phyloP scores from a whole-genome alignment of 2,113 vertebrate genomes.

The Sporophila hypoxantha region DNA sequence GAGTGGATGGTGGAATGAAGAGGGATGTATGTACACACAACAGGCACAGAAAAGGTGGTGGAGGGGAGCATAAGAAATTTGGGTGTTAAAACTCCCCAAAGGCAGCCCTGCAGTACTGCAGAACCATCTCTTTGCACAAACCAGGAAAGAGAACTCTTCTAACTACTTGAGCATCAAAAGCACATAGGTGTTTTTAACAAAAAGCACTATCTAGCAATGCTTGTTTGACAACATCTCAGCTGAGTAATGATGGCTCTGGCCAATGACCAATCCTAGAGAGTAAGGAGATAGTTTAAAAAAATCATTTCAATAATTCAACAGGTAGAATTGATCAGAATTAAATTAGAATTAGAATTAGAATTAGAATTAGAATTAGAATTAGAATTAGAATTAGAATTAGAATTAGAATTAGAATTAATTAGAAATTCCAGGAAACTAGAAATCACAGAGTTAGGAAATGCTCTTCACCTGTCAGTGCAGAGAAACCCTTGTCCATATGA shows the following conservation, averaged over 20 bases:
- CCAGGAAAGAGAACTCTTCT: background rate
- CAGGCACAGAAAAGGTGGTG: background rate
- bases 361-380: background rate
- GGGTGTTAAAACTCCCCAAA: background rate
- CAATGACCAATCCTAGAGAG: background rate
- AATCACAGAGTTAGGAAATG: background rate
- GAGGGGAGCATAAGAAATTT: background rate
- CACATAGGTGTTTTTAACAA: accelerated
- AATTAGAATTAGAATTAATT: background rate
- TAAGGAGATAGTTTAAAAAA: background rate
- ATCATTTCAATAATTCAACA: background rate
- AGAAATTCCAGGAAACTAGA: background rate
- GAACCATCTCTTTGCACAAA: accelerated
- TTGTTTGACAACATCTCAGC: background rate
- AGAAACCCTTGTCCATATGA: background rate
- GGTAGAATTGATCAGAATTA: background rate
- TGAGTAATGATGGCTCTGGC: background rate
- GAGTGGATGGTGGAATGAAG: background rate
- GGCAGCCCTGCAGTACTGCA: background rate
- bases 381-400: background rate
- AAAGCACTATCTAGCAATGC: background rate
- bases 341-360: background rate
- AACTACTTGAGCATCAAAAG: background rate
- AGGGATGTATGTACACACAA: background rate
- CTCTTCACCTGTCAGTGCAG: background rate